Evolutionary conservation across 2,888 invertebrate species (phyloP), one percentile per base, ranked within the genome.

Genomic region (Leucophenga maculata): DNA sequence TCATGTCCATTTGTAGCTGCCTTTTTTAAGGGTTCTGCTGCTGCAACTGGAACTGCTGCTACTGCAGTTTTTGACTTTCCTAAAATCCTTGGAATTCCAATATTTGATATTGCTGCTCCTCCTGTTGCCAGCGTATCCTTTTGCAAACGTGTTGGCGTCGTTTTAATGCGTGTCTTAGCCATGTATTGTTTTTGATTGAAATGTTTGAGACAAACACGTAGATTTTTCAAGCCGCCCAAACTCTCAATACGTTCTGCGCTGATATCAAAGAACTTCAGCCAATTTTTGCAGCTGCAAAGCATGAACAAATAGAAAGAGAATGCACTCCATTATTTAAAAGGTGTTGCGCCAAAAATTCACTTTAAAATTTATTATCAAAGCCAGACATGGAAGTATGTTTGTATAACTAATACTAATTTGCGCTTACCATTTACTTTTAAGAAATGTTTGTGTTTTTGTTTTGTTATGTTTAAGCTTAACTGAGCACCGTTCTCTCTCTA

Each of bases 161-260:
- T 86, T 77, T 86, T 86, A 68, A 86, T 86, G 68, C 86, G 79
- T 69, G 86, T 86, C 72, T 86, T 86, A 75, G 86, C 86, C 86
- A 86, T 86, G 73, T 78, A 77, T 74, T 74, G 72, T 62, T 75
- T 75, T 68, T 77, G 77, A 69, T 75, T 78, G 31, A 85, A 86
- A 54, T 86, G 85, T 67, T 80, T 75, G 57, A 76, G 77, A 72
- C 85, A 85, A 73, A 85, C 84, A 72, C 86, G 85, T 71, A 84
- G 76, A 75, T 82, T 84, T 44, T 77, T 71, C 54, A 84, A 67
- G 18, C 84, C 84, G 59, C 81, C 84, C 46, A 85, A 78, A 67
- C 79, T 73, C 69, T 79, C 66, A 59, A 80, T 77, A 68, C 77
- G 72, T 68, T 74, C 67, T 13, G 73, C 74, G 75, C 75, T 78